Percentiles rank a stretch among this genome's conserved stretches.
phyloP scores from a whole-genome alignment of 2,797 vertebrate species.

The Tragelaphus oryx region DNA sequence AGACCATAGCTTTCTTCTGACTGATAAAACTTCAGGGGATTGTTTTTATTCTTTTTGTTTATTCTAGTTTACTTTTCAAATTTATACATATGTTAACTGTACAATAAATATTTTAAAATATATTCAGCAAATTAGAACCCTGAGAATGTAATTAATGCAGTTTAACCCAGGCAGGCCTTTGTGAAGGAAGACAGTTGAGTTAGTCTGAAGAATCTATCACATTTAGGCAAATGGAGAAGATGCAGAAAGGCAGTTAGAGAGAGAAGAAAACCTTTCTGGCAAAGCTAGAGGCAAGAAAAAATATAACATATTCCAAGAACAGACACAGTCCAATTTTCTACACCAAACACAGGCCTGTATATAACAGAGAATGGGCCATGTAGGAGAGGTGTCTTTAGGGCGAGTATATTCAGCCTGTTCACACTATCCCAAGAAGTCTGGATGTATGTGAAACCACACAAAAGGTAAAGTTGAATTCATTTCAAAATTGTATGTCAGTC shows the following conservation, averaged over 20 bases:
- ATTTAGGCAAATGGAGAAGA: not conserved
- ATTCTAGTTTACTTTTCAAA: not conserved
- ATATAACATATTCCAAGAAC: not conserved
- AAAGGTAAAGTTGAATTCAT: constrained; percentile 17
- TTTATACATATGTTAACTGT: not conserved
- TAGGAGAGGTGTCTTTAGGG: not conserved
- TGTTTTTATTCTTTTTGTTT: not conserved
- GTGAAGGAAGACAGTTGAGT: not conserved
- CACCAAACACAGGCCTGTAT: not conserved
- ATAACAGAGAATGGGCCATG: not conserved
- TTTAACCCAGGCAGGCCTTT: not conserved
- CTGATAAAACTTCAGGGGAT: not conserved
- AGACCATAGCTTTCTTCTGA: not conserved
- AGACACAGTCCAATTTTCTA: not conserved
- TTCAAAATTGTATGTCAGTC: not conserved
- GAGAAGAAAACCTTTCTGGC: not conserved
- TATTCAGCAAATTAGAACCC: not conserved
- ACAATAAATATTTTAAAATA: not conserved
- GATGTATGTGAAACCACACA: not conserved
- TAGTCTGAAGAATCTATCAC: not conserved
- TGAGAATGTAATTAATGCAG: not conserved
- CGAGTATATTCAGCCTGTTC: not conserved
- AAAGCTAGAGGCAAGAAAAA: not conserved
- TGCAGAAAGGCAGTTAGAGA: not conserved
- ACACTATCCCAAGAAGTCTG: not conserved